A percentile compares a stretch with the other conserved stretches of the same genome.
phyloP scores from a whole-genome alignment of 37 sponge, comb jelly and placozoan genomes.

The Diacarnus erythraeanus region DNA sequence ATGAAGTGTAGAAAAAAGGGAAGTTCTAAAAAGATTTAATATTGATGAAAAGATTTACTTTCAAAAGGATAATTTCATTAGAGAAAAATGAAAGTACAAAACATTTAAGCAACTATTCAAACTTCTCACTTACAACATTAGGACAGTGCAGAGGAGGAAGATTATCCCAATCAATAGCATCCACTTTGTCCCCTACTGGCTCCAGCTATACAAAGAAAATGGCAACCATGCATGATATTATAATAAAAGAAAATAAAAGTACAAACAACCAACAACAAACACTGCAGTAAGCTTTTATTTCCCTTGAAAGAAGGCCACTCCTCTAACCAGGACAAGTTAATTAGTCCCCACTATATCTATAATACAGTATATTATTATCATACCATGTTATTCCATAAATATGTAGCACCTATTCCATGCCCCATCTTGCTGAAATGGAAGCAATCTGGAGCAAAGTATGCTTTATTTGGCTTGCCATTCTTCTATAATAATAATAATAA shows the following conservation, averaged over 20 bases:
- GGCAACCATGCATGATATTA: no score
- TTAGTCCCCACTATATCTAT: no score
- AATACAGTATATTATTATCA: background rate
- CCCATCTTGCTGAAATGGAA: constrained; percentile 70
- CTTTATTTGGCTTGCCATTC: constrained; percentile 29
- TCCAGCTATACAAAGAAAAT: constrained; percentile 5
- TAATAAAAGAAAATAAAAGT: no score
- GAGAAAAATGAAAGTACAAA: background rate
- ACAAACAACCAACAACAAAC: no score
- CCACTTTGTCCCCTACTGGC: constrained; percentile 50
- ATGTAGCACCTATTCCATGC: constrained; percentile 32
- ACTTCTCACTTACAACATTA: background rate
- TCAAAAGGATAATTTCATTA: background rate
- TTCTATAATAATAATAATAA: background rate
- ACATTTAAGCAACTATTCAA: background rate
- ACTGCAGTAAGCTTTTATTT: no score
- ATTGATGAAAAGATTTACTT: background rate
- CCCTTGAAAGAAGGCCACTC: no score
- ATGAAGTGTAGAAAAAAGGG: constrained; percentile 56
- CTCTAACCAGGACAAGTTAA: no score
- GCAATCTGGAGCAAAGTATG: constrained; percentile 75
- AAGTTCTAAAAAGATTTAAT: background rate
- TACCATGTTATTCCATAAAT: constrained; percentile 82
- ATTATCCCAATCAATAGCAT: background rate
- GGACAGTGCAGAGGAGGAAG: background rate